Percentiles rank a stretch among this genome's conserved stretches.
phyloP scores from a whole-genome alignment of 1,140 invertebrate genomes.

The Dinoponera quadriceps region DNA sequence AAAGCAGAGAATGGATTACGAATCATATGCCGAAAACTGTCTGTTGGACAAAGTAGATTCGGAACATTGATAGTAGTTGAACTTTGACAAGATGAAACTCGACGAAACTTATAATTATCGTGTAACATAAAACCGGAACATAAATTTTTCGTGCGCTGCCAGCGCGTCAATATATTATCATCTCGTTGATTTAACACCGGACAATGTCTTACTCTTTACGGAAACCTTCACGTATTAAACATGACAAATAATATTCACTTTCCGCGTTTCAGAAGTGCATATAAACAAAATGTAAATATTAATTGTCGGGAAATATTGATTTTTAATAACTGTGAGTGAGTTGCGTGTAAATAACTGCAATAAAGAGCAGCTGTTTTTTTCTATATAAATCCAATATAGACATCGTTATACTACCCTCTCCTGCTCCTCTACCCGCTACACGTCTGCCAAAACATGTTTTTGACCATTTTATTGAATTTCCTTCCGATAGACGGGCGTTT shows the following conservation, averaged over 20 bases:
- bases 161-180: not conserved
- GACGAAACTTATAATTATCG: conserved; percentile 6
- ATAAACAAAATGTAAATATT: conserved; percentile 43
- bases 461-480: conserved; percentile 60
- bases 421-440: not conserved
- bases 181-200: conserved; percentile 10
- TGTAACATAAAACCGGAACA: not conserved
- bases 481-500: conserved; percentile 51
- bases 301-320: conserved; percentile 49
- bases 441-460: conserved; percentile 58
- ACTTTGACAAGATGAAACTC: not conserved
- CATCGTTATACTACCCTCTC: conserved; percentile 7
- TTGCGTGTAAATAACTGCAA: conserved; percentile 41
- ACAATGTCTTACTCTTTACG: not conserved
- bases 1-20: not conserved
- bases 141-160: not conserved
- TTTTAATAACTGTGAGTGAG: conserved; percentile 45
- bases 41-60: not conserved
- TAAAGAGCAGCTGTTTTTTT: conserved; percentile 44
- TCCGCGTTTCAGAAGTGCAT: conserved; percentile 5
- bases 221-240: conserved; percentile 12
- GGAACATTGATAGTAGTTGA: conserved; percentile 13
- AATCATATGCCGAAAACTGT: not conserved
- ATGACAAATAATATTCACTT: conserved; percentile 1
- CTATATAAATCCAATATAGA: conserved; percentile 40